Percentiles rank a stretch among this genome's conserved stretches.
phyloP scores from a whole-genome alignment of 2,888 invertebrate species.

The Bimastos eiseni region DNA sequence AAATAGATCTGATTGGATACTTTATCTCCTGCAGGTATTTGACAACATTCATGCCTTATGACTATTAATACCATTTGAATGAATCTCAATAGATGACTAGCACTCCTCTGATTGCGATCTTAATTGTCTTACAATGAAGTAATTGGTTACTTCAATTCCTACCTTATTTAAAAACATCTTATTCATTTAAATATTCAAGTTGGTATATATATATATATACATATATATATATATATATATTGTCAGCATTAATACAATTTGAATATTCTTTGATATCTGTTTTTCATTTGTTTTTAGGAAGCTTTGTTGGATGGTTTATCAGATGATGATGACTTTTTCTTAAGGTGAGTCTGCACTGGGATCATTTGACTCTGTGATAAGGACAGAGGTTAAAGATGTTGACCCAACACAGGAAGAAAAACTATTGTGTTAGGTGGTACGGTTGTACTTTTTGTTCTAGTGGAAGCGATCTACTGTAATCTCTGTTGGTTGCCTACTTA shows the following conservation, averaged over 20 bases:
- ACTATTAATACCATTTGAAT: not conserved
- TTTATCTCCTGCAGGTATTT: too few species aligned
- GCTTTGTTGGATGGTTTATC: conserved; percentile 54
- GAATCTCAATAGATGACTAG: too few species aligned
- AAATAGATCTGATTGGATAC: too few species aligned
- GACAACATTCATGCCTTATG: not conserved
- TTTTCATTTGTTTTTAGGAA: conserved; percentile 48
- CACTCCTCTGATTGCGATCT: not conserved
- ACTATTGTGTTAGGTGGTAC: not conserved
- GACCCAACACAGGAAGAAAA: not conserved
- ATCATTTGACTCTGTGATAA: not conserved
- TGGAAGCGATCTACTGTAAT: too few species aligned
- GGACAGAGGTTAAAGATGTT: not conserved
- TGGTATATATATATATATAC: not conserved
- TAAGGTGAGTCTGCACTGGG: conserved; percentile 49
- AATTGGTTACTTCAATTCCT: not conserved
- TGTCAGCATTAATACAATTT: not conserved
- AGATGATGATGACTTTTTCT: conserved; percentile 59
- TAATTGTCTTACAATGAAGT: not conserved
- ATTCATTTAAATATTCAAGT: not conserved
- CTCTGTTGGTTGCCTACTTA: too few species aligned
- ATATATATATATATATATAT: too few species aligned
- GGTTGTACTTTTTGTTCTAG: not conserved
- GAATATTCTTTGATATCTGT: not conserved
- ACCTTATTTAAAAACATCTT: not conserved